Base-by-base conservation (phyloP, 2,888 invertebrate genomes). In the Epinotia demarniana region DNA sequence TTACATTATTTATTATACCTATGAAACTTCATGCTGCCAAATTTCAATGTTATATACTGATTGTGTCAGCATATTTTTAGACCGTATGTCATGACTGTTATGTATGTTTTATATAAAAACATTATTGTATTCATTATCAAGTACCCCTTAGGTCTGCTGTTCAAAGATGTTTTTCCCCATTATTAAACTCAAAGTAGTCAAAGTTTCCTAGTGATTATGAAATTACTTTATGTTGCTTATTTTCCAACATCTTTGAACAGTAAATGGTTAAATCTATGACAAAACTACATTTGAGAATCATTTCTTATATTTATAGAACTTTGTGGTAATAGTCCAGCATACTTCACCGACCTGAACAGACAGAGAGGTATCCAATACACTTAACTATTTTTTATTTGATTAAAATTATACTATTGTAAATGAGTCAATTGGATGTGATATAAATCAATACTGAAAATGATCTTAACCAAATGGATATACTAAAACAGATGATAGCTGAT, bases 291-390 rank as follows among this genome's bases (percentile, higher is more conserved):
- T 90, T 92, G 92, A 92, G 93, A 90, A 93, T 94, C 93, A 89
- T 94, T 94, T 94, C 94, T 94, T 94, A 90, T 94, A 94, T 94
- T 95, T 95, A 95, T 95, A 95, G 95, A 95, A 94, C 94, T 94
- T 94, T 94, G 94, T 94, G 94, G 94, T 94, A 93, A 94, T 94
- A 93, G 93, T 94, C 94, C 94, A 93, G 94, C 94, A 94, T 94
- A 93, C 94, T 93, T 92, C 94, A 93, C 92, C 95, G 86, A 93
- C 94, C 94, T 93, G 94, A 94, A 93, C 92, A 91, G 84, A 92
- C 86, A 90, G 92, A 92, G 94, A 94, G 94, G 94, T 94, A 94
- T 94, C 94, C 89, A 93, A 87, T 87, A 92, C 86, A 92, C 89
- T 92, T 92, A 90, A 87, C 86, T 90, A 86, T 80, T 86, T 87